phyloP scores from a whole-genome alignment of 2,888 invertebrate genomes.

The Saturnia japonica region DNA sequence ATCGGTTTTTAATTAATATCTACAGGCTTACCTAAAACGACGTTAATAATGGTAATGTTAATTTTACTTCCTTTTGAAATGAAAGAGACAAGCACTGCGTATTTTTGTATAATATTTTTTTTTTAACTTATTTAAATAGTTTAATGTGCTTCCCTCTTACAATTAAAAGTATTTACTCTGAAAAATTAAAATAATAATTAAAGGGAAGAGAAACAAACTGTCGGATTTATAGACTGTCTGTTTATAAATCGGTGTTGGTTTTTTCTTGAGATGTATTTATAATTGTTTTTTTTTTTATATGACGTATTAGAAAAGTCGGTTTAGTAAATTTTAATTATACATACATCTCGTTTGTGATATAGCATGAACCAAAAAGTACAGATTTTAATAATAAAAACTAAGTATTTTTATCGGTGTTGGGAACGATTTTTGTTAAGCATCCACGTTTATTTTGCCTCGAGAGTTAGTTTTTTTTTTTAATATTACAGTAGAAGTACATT shows the following conservation, averaged over 20 bases:
- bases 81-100: neutral
- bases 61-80: neutral
- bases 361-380: slow-evolving; percentile 27
- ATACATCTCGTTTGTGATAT: slow-evolving; percentile 18
- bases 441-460: slow-evolving; percentile 20
- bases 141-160: neutral
- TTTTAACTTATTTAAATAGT: too few relatives aligned
- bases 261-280: slow-evolving; percentile 5
- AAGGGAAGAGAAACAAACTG: neutral
- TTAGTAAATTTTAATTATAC: neutral
- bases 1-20: neutral
- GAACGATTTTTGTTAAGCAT: slow-evolving; percentile 32
- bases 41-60: neutral
- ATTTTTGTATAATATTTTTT: neutral
- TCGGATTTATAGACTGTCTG: slow-evolving; percentile 5
- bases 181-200: neutral
- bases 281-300: neutral
- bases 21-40: too few relatives aligned
- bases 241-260: slow-evolving; percentile 13
- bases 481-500: slow-evolving; percentile 14
- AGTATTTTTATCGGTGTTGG: slow-evolving; percentile 23
- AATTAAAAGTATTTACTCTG: neutral
- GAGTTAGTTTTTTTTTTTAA: neutral
- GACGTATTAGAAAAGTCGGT: neutral
- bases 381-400: slow-evolving; percentile 26